Percentiles rank a stretch among this genome's conserved stretches.
phyloP scores from a whole-genome alignment of 2,888 invertebrate species.

The Entomobrya proxima region DNA sequence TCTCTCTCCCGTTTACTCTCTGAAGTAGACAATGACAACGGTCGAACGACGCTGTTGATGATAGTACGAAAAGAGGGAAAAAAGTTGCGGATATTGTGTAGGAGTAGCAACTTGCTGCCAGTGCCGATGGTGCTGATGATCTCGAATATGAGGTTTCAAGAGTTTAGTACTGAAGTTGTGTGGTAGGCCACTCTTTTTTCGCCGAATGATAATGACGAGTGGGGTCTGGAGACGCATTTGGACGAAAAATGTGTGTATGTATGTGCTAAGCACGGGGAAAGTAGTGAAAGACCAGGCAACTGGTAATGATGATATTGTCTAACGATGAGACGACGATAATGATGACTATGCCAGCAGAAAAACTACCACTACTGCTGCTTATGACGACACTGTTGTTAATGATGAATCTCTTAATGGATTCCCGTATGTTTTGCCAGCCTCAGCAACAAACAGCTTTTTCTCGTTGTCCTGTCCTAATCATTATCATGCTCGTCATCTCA shows the following conservation, averaged over 20 bases:
- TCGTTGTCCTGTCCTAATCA: neutral
- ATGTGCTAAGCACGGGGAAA: neutral
- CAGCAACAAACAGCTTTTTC: conserved; percentile 1
- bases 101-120: too few species aligned
- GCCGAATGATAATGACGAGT: conserved; percentile 44
- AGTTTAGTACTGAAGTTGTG: conserved; percentile 3
- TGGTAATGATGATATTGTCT: conserved; percentile 13
- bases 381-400: conserved; percentile 38
- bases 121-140: conserved; percentile 47
- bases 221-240: conserved; percentile 52
- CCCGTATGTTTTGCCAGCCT: conserved; percentile 47
- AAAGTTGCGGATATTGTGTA: conserved; percentile 52
- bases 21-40: conserved; percentile 38
- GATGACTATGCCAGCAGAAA: neutral
- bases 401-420: conserved; percentile 65
- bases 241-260: neutral
- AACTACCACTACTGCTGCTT: neutral
- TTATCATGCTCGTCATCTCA: conserved; percentile 16
- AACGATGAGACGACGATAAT: conserved; percentile 28
- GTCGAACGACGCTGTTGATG: neutral
- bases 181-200: neutral
- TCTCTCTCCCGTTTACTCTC: conserved; percentile 5
- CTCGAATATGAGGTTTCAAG: conserved; percentile 58
- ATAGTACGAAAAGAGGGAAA: conserved; percentile 7
- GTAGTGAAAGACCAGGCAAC: neutral